Conservation (phyloP, 2,797 vertebrate genomes). For the Spheniscus humboldti region DNA sequence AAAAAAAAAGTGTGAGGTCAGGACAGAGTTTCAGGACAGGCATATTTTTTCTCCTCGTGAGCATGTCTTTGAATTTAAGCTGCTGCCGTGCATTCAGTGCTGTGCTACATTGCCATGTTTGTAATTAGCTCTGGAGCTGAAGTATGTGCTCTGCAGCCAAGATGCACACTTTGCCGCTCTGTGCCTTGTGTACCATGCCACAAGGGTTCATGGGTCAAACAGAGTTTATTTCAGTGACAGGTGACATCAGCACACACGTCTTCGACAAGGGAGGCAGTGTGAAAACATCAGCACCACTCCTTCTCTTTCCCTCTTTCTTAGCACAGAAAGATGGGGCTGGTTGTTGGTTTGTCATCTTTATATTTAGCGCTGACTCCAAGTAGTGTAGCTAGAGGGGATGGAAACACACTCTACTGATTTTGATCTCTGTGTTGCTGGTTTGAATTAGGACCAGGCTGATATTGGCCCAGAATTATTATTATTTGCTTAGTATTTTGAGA, state of each 20-base stretch:
- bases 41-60: background rate
- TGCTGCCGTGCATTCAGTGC: background rate
- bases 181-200: background rate
- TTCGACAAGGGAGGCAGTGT: background rate
- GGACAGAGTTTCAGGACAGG: background rate
- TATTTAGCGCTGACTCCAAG: background rate
- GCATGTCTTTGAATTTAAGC: background rate
- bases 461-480: background rate
- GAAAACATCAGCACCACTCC: background rate
- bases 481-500: background rate
- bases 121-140: background rate
- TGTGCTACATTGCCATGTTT: background rate
- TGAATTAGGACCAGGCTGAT: background rate
- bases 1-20: background rate
- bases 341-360: background rate
- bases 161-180: background rate
- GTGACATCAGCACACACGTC: background rate
- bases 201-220: background rate
- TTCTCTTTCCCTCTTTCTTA: background rate
- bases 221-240: constrained; percentile 4
- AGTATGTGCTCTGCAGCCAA: background rate
- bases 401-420: background rate
- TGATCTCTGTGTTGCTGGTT: background rate
- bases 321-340: background rate
- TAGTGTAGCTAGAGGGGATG: background rate